Conservation (phyloP, 2,888 invertebrate species). For the Allygus modestus region DNA sequence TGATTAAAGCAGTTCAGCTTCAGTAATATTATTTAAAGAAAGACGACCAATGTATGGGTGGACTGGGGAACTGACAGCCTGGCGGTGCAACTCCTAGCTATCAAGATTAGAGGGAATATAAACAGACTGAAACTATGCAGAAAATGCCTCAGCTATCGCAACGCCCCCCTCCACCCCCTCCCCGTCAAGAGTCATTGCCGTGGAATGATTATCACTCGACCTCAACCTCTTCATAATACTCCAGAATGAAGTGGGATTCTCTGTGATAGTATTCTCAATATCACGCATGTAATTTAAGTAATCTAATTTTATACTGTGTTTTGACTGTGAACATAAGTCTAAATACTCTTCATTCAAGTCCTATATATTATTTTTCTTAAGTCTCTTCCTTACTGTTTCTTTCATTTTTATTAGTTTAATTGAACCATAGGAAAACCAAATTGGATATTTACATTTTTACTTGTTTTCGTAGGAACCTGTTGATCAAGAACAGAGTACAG, state of each 20-base stretch:
- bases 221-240: slow-evolving; percentile 13
- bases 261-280: not conserved
- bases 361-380: not conserved
- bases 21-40: not conserved
- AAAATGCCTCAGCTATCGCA: slow-evolving; percentile 7
- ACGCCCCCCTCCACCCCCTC: not conserved
- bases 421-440: not conserved
- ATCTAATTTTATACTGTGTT: not conserved
- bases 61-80: not conserved
- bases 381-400: not conserved
- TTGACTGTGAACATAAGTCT: not conserved
- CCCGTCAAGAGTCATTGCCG: not conserved
- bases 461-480: not conserved
- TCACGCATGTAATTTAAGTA: not conserved
- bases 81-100: not conserved
- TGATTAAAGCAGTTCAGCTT: not conserved
- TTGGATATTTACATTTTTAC: not conserved
- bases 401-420: not conserved
- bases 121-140: slow-evolving; percentile 13
- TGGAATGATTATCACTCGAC: not conserved
- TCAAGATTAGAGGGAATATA: slow-evolving; percentile 3
- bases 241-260: slow-evolving; percentile 1
- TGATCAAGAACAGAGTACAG: not conserved
- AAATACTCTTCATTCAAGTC: not conserved
- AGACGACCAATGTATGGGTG: not conserved